Base-by-base conservation (phyloP, 1,140 invertebrate species). In the Thrips palmi region DNA sequence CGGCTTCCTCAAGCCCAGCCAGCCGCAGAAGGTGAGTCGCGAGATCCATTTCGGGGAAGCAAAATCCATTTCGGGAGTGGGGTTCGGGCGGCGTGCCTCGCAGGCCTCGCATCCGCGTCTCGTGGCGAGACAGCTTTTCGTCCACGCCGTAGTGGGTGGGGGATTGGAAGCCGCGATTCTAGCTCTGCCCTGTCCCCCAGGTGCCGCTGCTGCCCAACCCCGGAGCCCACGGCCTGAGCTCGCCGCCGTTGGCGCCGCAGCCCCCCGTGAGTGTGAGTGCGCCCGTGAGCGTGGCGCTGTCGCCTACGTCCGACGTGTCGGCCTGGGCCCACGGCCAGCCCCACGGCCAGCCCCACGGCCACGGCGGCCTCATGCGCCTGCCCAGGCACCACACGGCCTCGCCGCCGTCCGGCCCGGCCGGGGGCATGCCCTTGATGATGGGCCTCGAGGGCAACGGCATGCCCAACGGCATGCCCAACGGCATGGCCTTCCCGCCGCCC, bases 51-150 rank as follows among this genome's bases (percentile, higher is more conserved):
- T n/a, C n/a, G n/a, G n/a, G n/a, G n/a, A n/a, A n/a, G n/a, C n/a
- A n/a, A n/a, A n/a, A n/a, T n/a, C n/a, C n/a, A n/a, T n/a, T n/a
- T n/a, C n/a, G n/a, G n/a, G n/a, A n/a, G n/a, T n/a, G n/a, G n/a
- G n/a, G n/a, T n/a, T n/a, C n/a, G n/a, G n/a, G n/a, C n/a, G n/a
- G n/a, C n/a, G n/a, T n/a, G n/a, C n/a, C n/a, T n/a, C n/a, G n/a
- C n/a, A n/a, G n/a, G n/a, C n/a, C n/a, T n/a, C n/a, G n/a, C n/a
- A n/a, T n/a, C n/a, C n/a, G n/a, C 40, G 17, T 35, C 43, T 24
- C 43, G 36, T n/a, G 45, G 38, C 14, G 46, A 49, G 21, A 40
- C 39, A 11, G 39, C 47, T 1, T 41, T 44, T 29, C 40, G 30
- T 14, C 41, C 37, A 28, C 40, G 27, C 12, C 33, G 17, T 30